Conservation (phyloP, 2,888 invertebrate species). For the Dyspetes luteomarginatus region DNA sequence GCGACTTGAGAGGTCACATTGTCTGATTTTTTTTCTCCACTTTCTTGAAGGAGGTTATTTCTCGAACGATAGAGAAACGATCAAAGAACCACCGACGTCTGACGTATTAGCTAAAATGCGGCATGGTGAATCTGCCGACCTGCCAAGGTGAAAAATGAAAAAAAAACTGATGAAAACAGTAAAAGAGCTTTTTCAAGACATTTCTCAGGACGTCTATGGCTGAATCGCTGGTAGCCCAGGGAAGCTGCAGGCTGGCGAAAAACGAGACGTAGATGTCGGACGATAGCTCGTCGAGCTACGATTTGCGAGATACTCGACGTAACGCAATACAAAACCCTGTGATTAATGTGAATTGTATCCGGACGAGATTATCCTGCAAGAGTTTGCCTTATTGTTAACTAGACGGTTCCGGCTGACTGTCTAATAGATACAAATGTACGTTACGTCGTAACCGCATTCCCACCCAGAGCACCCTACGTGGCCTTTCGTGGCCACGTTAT, state of each 20-base stretch:
- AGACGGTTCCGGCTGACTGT: slow-evolving; percentile 53
- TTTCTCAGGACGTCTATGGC: no score
- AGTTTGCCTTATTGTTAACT: slow-evolving; percentile 70
- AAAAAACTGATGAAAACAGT: not conserved
- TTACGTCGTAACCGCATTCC: slow-evolving; percentile 45
- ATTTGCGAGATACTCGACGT: not conserved
- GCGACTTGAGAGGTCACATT: slow-evolving; percentile 7
- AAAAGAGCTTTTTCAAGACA: not conserved
- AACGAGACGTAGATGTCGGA: not conserved
- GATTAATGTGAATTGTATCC: slow-evolving; percentile 71
- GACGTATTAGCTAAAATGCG: not conserved
- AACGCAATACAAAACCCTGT: slow-evolving; percentile 62
- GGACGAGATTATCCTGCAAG: slow-evolving; percentile 64
- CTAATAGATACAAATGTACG: slow-evolving; percentile 78
- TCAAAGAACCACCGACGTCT: not conserved
- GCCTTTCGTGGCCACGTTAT: not conserved
- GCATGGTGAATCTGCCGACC: not conserved
- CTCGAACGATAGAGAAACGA: not conserved
- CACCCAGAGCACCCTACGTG: not conserved
- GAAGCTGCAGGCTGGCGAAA: not conserved
- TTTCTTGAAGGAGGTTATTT: not conserved
- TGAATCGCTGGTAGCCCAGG: not conserved
- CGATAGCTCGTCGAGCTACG: not conserved
- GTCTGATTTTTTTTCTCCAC: not conserved
- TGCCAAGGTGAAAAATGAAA: not conserved